These are phyloP conservation scores for Aspidapion aeneum DNA, from an alignment of 2,888 invertebrate genomes.

Conservation along the genomic window DNA sequence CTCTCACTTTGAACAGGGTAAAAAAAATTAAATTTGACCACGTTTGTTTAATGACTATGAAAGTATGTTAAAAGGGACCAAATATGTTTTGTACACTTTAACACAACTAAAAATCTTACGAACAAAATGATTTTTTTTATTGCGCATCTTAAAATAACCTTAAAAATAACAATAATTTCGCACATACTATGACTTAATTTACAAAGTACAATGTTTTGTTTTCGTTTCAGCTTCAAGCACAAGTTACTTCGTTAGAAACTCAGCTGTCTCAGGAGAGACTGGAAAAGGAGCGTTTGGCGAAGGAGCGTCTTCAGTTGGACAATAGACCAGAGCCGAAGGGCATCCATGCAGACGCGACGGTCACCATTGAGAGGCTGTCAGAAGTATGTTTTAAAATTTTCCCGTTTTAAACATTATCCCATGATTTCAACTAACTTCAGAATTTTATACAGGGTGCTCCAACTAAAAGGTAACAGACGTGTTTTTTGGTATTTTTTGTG, in stretches of 20 bases:
- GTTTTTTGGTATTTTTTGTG: no score
- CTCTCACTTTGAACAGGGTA: no score
- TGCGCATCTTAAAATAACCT: no score
- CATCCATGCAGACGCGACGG: slow-evolving; percentile 25
- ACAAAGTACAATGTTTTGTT: slow-evolving; percentile 53
- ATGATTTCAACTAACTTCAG: slow-evolving; percentile 3
- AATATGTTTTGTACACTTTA: no score
- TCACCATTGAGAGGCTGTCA: slow-evolving; percentile 33
- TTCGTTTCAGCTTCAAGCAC: slow-evolving; percentile 30
- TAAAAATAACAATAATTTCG: no score
- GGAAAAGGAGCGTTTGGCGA: slow-evolving; percentile 32
- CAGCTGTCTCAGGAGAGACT: slow-evolving; percentile 34
- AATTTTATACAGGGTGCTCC: slow-evolving; percentile 11
- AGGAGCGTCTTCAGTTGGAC: slow-evolving; percentile 22
- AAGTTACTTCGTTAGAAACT: slow-evolving; percentile 34
- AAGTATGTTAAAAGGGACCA: no score
- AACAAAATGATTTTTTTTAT: no score
- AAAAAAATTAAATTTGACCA: no score
- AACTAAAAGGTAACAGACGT: no score
- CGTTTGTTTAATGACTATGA: no score
- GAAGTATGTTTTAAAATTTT: slow-evolving; percentile 30
- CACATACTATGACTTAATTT: no score
- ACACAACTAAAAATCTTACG: no score
- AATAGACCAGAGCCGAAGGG: slow-evolving; percentile 15
- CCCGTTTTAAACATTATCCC: slow-evolving; percentile 10